Evolutionary conservation across 2,113 vertebrate species (phyloP).

Genomic region (Pluvialis apricaria): DNA sequence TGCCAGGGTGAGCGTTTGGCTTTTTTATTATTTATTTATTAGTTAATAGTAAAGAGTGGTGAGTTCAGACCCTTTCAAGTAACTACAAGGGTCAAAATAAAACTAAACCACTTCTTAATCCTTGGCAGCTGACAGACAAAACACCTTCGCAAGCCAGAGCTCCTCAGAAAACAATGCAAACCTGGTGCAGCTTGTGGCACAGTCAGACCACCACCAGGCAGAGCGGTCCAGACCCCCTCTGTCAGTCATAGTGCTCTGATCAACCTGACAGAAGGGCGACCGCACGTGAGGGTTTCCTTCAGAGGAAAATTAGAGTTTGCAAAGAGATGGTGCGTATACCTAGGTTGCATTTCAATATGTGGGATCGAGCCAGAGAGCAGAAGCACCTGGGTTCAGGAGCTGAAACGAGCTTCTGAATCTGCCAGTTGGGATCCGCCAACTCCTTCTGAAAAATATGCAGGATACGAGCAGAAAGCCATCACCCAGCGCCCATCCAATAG

Average conservation of each 20-base stretch:
- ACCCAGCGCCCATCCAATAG: background rate
- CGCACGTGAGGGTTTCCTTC: background rate
- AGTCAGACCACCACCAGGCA: background rate
- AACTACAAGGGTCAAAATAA: background rate
- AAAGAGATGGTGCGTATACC: background rate
- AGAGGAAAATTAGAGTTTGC: background rate
- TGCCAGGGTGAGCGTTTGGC: background rate
- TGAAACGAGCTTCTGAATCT: background rate
- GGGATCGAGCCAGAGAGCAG: background rate
- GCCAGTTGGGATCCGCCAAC: background rate
- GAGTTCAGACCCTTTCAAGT: background rate
- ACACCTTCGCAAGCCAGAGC: background rate
- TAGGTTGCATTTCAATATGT: background rate
- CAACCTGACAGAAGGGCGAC: background rate
- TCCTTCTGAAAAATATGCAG: background rate
- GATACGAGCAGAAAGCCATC: background rate
- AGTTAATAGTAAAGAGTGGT: background rate
- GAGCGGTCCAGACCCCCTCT: background rate
- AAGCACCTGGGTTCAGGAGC: background rate
- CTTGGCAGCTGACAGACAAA: background rate
- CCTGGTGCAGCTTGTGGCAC: background rate
- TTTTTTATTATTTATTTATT: background rate
- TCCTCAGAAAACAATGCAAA: background rate
- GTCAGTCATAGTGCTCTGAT: background rate
- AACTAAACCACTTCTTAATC: background rate